Percentiles rank a stretch among this genome's conserved stretches.
phyloP scores from a whole-genome alignment of 2,888 invertebrate species.

The Mamestra brassicae region DNA sequence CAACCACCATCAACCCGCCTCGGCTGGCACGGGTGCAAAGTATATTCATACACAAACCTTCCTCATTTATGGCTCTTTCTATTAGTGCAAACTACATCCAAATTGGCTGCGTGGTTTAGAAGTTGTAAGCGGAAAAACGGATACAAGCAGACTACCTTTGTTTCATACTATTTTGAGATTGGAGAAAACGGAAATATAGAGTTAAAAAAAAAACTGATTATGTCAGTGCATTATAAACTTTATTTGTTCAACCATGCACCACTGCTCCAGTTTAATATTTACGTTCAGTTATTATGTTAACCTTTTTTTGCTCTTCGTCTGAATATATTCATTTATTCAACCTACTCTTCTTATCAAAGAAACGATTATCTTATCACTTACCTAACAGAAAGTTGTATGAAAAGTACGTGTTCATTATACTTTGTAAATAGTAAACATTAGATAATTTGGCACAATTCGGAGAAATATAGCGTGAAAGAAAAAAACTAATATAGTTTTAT shows the following conservation, averaged over 20 bases:
- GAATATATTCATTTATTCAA: constrained; percentile 54
- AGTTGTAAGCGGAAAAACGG: no score
- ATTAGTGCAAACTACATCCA: no score
- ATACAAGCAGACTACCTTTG: no score
- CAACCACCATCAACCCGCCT: no score
- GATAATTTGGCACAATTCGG: constrained; percentile 59
- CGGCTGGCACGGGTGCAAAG: no score
- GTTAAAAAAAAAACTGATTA: neutral
- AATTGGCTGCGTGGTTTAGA: no score
- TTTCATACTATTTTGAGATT: no score
- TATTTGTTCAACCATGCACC: constrained; percentile 17
- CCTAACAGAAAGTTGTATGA: constrained; percentile 65
- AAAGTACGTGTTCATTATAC: constrained; percentile 49
- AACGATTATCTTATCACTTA: constrained; percentile 63
- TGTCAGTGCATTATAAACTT: neutral
- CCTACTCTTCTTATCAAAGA: constrained; percentile 55
- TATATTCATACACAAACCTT: no score
- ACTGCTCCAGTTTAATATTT: constrained; percentile 19
- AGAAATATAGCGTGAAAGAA: constrained; percentile 15
- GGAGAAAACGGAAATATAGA: neutral
- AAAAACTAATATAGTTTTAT: constrained; percentile 39
- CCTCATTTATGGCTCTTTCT: no score
- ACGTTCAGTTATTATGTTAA: constrained; percentile 33
- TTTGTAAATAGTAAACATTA: constrained; percentile 62
- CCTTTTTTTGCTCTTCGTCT: constrained; percentile 24